Conservation (phyloP, 2,113 vertebrate genomes). For the Cyphomyrus discorhynchus region DNA sequence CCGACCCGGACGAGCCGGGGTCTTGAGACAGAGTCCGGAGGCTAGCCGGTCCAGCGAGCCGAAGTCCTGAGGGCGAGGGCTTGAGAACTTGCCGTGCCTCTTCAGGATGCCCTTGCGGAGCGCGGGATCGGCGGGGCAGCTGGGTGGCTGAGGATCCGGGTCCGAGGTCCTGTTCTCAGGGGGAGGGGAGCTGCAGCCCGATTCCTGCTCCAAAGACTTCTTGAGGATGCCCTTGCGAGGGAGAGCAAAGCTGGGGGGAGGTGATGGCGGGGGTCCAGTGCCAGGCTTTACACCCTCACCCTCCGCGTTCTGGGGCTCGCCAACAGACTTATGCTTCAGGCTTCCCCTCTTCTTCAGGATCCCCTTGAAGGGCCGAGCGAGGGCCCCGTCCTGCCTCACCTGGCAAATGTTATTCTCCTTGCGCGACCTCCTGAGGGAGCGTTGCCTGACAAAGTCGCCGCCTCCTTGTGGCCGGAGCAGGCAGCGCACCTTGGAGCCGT, state of each 20-base stretch:
- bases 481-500: slow-evolving; percentile 80
- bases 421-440: slow-evolving; percentile 84
- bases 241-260: neutral
- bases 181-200: slow-evolving; percentile 72
- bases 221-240: slow-evolving; percentile 93
- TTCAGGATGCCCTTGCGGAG: slow-evolving; percentile 84
- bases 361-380: slow-evolving; percentile 70
- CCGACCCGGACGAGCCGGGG: slow-evolving; percentile 47
- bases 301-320: slow-evolving; percentile 25
- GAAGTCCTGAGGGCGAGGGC: slow-evolving; percentile 48
- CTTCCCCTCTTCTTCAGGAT: slow-evolving; percentile 82
- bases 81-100: slow-evolving; percentile 75
- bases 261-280: slow-evolving; percentile 1
- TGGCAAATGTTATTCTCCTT: slow-evolving; percentile 85
- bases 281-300: slow-evolving; percentile 29
- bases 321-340: slow-evolving; percentile 43
- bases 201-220: slow-evolving; percentile 73
- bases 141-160: slow-evolving; percentile 26
- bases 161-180: slow-evolving; percentile 71
- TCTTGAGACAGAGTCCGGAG: slow-evolving; percentile 29
- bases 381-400: slow-evolving; percentile 50
- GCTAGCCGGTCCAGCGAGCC: slow-evolving; percentile 66
- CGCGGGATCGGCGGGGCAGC: slow-evolving; percentile 39
- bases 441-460: slow-evolving; percentile 67
- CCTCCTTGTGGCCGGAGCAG: slow-evolving; percentile 71